phyloP scores from a whole-genome alignment of 2,113 vertebrate genomes.

The Heterotilapia buettikoferi region DNA sequence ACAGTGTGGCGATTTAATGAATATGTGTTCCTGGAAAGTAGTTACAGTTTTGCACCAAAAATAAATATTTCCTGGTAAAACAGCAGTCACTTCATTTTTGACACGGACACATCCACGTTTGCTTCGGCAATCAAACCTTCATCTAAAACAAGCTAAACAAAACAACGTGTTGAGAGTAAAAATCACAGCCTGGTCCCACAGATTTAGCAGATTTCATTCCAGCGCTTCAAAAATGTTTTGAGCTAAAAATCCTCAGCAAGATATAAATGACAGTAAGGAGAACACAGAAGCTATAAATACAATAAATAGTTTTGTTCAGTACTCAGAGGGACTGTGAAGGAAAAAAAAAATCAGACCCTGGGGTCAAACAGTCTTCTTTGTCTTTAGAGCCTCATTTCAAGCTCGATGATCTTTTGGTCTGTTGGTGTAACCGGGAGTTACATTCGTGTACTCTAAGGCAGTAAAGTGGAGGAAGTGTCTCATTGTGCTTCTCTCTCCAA shows the following conservation, averaged over 20 bases:
- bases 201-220: slow-evolving; percentile 48
- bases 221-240: slow-evolving; percentile 45
- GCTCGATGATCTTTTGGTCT: slow-evolving; percentile 21
- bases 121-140: slow-evolving; percentile 44
- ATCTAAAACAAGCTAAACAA: slow-evolving; percentile 9
- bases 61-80: slow-evolving; percentile 54
- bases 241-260: slow-evolving; percentile 51
- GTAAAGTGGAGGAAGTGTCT: slow-evolving; percentile 34
- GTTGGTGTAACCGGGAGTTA: slow-evolving; percentile 10
- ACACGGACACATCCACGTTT: slow-evolving; percentile 31
- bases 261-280: slow-evolving; percentile 50
- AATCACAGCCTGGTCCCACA: slow-evolving; percentile 59
- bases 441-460: slow-evolving; percentile 23
- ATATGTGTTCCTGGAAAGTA: slow-evolving; percentile 6
- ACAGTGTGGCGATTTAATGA: slow-evolving; percentile 31
- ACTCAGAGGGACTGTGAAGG: slow-evolving; percentile 57
- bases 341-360: slow-evolving; percentile 15
- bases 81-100: slow-evolving; percentile 15
- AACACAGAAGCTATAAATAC: slow-evolving; percentile 83
- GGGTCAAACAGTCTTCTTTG: slow-evolving; percentile 45
- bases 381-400: slow-evolving; percentile 32
- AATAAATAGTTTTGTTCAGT: slow-evolving; percentile 94
- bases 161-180: slow-evolving; percentile 1
- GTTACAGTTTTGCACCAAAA: slow-evolving; percentile 27
- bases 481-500: slow-evolving; percentile 10